These are phyloP conservation scores for Spermophilus dauricus DNA, from an alignment of 2,113 vertebrate species.

Conservation along the genomic window DNA sequence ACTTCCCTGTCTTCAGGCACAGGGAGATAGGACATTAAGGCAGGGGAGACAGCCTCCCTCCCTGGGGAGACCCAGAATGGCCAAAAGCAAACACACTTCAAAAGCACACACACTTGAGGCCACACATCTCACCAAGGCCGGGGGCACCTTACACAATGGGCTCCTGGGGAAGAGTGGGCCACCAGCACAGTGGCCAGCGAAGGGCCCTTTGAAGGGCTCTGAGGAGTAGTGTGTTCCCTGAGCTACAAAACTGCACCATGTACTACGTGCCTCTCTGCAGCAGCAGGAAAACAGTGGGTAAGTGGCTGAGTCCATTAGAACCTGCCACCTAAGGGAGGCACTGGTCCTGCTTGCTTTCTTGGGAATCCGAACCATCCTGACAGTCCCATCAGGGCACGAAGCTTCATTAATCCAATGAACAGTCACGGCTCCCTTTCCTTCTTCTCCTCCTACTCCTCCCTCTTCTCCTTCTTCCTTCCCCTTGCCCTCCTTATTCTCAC, in stretches of 20 bases:
- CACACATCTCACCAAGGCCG: background rate
- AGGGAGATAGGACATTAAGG: background rate
- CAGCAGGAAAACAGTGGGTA: background rate
- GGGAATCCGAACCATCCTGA: background rate
- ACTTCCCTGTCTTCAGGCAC: background rate
- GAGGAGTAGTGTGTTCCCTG: background rate
- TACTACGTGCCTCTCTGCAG: background rate
- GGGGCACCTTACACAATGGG: accelerated
- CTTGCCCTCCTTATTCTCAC: too few relatives aligned
- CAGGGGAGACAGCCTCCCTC: background rate
- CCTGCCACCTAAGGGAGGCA: background rate
- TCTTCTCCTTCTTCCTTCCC: background rate
- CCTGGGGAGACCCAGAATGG: background rate
- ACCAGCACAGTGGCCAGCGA: accelerated
- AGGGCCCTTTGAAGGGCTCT: background rate
- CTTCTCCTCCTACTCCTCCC: background rate
- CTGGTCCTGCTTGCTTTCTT: background rate
- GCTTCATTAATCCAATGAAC: accelerated
- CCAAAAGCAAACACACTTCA: background rate
- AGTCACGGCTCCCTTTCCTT: background rate
- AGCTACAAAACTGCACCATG: background rate
- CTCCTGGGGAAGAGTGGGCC: background rate
- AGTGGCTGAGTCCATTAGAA: background rate
- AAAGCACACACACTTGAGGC: background rate
- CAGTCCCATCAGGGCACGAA: accelerated